Conservation (phyloP, 2,797 vertebrate species). For the Dryobates pubescens region DNA sequence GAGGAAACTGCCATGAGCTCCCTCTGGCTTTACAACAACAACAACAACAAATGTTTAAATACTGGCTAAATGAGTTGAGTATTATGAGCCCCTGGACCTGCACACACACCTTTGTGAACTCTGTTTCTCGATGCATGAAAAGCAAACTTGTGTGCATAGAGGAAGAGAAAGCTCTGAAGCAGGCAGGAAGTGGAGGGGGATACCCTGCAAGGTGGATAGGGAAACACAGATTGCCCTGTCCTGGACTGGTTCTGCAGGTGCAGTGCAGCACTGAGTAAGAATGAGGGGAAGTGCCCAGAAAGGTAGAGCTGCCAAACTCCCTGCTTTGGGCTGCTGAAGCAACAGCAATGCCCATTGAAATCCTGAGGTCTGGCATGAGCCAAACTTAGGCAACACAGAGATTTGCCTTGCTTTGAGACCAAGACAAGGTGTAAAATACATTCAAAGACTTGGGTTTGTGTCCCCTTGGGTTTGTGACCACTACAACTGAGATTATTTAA, state of each 20-base stretch:
- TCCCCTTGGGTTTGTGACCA: not conserved
- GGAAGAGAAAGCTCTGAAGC: not conserved
- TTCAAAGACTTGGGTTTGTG: not conserved
- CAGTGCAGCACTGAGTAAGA: not conserved
- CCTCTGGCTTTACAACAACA: not conserved
- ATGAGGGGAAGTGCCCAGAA: accelerated
- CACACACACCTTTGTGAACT: not conserved
- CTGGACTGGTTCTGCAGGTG: not conserved
- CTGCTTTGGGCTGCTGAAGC: not conserved
- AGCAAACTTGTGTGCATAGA: accelerated
- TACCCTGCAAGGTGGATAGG: not conserved
- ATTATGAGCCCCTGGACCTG: not conserved
- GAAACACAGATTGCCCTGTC: accelerated
- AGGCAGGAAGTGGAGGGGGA: not conserved
- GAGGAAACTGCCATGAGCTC: not conserved
- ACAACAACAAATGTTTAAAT: not conserved
- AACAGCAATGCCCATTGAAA: not conserved
- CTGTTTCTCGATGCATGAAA: accelerated
- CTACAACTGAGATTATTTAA: not conserved
- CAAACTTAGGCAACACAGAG: not conserved
- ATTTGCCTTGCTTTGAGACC: not conserved
- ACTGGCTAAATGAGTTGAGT: not conserved
- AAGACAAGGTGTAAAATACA: not conserved
- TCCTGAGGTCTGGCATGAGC: not conserved
- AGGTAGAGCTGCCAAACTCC: not conserved